Base-by-base conservation (phyloP, 2,888 invertebrate species). In the Pachliopta kotzebuea region DNA sequence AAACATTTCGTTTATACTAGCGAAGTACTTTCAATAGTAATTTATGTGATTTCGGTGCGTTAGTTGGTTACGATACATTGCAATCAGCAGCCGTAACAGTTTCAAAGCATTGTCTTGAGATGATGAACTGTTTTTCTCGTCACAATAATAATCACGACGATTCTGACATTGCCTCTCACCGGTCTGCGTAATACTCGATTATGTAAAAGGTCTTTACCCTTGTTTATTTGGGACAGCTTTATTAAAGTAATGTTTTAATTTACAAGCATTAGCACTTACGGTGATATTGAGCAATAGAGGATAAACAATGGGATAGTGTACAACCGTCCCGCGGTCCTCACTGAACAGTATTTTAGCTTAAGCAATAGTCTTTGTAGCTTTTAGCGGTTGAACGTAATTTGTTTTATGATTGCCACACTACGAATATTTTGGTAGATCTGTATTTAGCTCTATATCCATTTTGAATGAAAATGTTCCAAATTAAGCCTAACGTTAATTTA, bases 91-190 rank as follows among this genome's bases (percentile, higher is more conserved):
- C 56, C 56, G 56, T 60, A 52, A 64, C 60, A 55, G 29, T 60
- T 21, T 59, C 42, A 37, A 73, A 70, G 66, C 72, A 71, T 70
- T 77, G 77, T 80, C 74, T 75, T 74, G 68, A 68, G 68, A 77
- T 74, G 72, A 73, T 77, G 79, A 75, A 74, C 72, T 75, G 80
- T 78, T 80, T 37, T 78, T 75, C 74, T 77, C 76, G 80, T 81
- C 80, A 85, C 78, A 85, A 86, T 84, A 83, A 82, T 77, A 77
- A 79, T n/a, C 75, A 67, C 72, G 72, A 69, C 74, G 77, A 77
- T 73, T 72, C 88, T 90, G 90, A 91, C 90, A 90, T 90, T 90
- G 90, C 90, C 90, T 90, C 90, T 91, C 90, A 89, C 90, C 76
- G 74, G 69, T 70, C 76, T 73, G 88, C 90, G 89, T 89, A 90